Evolutionary conservation across 2,797 vertebrate species (phyloP), one percentile per base, ranked within the genome.

Genomic region (Allenopithecus nigroviridis): DNA sequence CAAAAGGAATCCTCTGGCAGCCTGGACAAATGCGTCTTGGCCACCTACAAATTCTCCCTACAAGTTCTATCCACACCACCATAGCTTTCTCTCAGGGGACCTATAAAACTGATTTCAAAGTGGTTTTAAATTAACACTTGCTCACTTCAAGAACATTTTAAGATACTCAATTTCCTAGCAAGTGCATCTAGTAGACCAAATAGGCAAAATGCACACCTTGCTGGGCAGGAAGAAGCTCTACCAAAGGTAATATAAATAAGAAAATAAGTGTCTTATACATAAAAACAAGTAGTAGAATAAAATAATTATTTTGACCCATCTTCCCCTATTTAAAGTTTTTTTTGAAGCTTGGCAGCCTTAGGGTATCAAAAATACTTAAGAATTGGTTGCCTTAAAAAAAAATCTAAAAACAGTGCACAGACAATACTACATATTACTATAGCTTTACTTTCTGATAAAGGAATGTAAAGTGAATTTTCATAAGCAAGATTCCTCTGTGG

Each of bases 381-480:
- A 95, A 89, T 21, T 93, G 55, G 14, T 24, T 83, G 1, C 33
- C 28, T 91, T 55, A 78, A 26, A 88, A 85, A 61, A 4, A 16
- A 43, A 59, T 81, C 89, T 95, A 89, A 39, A 24, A 90, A 96
- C 57, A 97, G 13, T 33, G 16, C 72, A 95, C 89, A 95, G 46
- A 92, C 64, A 98, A 50, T 80, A 84, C 90, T 96, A 96, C 83
- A 95, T 10, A 0, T 97, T 98, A 97, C 55, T n/a, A 92, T 5
- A 95, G 68, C 33, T 78, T 91, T 96, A 89, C 76, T 94, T 96
- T 88, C 86, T 94, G 91, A 96, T 96, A 97, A 97, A 96, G 88
- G 89, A 97, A 98, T 86, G 74, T 33, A 95, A 98, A 98, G 97
- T 84, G 75, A 97, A 97, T 95, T 98, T 97, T 95, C 81, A 3